Base-by-base conservation (phyloP, 2,113 vertebrate species). In the Chitala chitala region DNA sequence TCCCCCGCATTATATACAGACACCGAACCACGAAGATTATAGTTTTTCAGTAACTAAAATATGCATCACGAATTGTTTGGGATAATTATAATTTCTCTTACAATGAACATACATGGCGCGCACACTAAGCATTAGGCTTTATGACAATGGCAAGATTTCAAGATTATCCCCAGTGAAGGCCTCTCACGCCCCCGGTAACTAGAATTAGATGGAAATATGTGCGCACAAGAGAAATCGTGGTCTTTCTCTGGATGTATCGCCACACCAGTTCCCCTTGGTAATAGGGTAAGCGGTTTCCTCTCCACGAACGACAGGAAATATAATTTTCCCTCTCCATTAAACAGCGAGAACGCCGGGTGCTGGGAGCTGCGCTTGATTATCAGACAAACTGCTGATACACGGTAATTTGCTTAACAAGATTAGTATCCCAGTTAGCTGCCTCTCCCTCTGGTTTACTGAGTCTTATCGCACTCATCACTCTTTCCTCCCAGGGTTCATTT, bases 381-480 rank as follows among this genome's bases (percentile, higher is more conserved):
- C 82, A 80, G 85, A 84, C 80, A 79, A 81, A 85, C 85, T 84
- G 86, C 86, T 84, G 84, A 80, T 85, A 82, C 82, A 80, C 84
- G 84, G 80, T 89, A 84, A 89, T 89, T 88, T 89, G 86, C 84
- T 82, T 87, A 87, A 87, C 87, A 81, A 87, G 85, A 82, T 80
- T 77, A 85, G 80, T 78, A 81, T 75, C 77, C 74, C 80, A 75
- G 78, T 82, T 76, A 80, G 79, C 77, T 74, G 79, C 79, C 79
- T 84, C 75, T n/a, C n/a, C n/a, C n/a, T 75, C 75, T 63, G 80
- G 77, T 78, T 74, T 78, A 78, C 81, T 40, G 85, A 83, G 61
- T 72, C 80, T 63, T 76, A 69, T 56, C 66, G 48, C 71, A 44
- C 75, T 12, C 81, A 44, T 72, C 70, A 71, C 46, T 33, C 53